Evolutionary conservation across 2,113 vertebrate species (phyloP), one percentile per base, ranked within the genome.

Genomic region (Fregetta grallaria): DNA sequence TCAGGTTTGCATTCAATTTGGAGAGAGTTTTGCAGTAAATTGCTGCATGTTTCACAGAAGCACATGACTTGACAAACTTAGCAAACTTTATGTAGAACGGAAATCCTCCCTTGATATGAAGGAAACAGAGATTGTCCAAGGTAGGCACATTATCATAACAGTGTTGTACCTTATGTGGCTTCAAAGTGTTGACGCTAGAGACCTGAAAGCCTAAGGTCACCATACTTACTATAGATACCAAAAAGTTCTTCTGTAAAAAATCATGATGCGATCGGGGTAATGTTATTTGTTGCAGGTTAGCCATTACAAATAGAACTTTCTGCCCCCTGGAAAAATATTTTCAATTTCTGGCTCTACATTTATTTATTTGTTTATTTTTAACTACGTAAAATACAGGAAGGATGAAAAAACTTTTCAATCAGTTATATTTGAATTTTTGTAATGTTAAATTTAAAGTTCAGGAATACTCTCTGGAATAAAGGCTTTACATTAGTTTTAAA

Each of bases 221-320:
- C 4, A 1, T 42, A 21, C 45, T 49, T 80, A 19, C 7, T 91
- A 29, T 18, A 75, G 27, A 27, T 59, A 15, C 17, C 13, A 52
- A 84, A 66, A 49, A 50, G 8, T 38, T 87, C 13, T 70, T 81
- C 18, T 45, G 3, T 67, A 71, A 72, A n/a, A 75, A 85, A 40
- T 9, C 3, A 3, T 71, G 44, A 34, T 61, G 13, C 1, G 1
- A 10, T 40, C 0, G 2, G 7, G 11, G 2, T 38, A 75, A 8
- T 47, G 22, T 42, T 73, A 44, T 58, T 89, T 92, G 8, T 75
- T 88, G 13, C 27, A 73, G 26, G 6, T 53, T 95, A 66, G 13
- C 40, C 11, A 30, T 90, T 85, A 68, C 12, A 90, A 87, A 61
- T 85, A 25, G 0, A 29, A 29, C 30, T 55, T 87, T 44, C 17